Evolutionary conservation across 1,140 invertebrate species (phyloP), one percentile per base, ranked within the genome.

Genomic region (Thereuonema tuberculata): DNA sequence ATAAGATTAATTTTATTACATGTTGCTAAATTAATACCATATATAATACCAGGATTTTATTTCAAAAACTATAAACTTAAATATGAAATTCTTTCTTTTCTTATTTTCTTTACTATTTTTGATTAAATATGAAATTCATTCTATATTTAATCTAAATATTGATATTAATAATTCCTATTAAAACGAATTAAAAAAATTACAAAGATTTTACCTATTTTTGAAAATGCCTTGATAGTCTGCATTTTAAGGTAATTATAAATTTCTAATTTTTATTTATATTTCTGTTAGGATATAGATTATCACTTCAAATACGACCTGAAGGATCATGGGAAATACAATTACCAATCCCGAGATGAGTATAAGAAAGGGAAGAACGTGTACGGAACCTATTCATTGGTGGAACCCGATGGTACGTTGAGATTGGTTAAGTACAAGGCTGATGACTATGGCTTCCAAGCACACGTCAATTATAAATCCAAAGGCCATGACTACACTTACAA

Each of bases 341-440:
- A 58, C 37, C 56, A 58, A 58, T 56, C 56, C 12, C 31, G 56
- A 5, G 56, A 58, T 20, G 56, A 58, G 50, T 21, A 58, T 9
- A 58, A 48, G 37, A 29, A 58, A 12, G 56, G 56, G 3, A 58
- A 58, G n/a, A 58, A 5, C 17, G 56, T 58, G n/a, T 25, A 47
- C 31, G 56, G 56, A 56, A 46, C 12, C 23, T 58, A 58, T 29
- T 17, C 31, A 21, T 3, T 58, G 12, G 37, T 58, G n/a, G 56
- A 58, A 58, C 56, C 56, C 21, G 56, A 58, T 23, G 56, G 56
- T 29, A 48, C n/a, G 3, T 21, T 24, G 3, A 12, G 56, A 14
- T 9, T 58, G 5, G 56, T 58, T 12, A 58, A 58, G 25, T 58
- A 58, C 46, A 48, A 12, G 3, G 56, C 56, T 58, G 56, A 58